Evolutionary conservation across 2,797 vertebrate genomes (phyloP), one percentile per base, ranked within the genome.

Genomic region (Ptychobarbus kaznakovi): DNA sequence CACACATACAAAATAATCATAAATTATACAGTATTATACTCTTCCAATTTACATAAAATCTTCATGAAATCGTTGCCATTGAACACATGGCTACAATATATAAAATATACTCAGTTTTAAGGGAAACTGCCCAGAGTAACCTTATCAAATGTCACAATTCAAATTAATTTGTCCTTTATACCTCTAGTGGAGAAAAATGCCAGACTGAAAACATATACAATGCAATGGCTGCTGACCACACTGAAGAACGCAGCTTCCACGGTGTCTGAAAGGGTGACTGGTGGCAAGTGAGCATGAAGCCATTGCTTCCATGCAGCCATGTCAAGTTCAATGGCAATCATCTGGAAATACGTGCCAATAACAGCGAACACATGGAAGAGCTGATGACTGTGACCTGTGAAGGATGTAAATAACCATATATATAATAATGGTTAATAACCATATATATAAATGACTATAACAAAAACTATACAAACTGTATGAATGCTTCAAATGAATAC

Each of bases 361-460:
- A 99, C 93, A 79, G 94, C 96, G 0, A 96, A 98, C 58, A 99
- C 92, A 0, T 99, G 98, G 91, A 99, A 99, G 18, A 99, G 94
- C 83, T 99, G 98, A 88, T 99, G 98, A 91, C 98, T 99, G 95
- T 99, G 97, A 91, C 98, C 98, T 99, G 93, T 3, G 85, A 91
- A 56, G 73, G 90, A 42, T 6, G 25, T n/a, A n/a, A n/a, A n/a
- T n/a, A n/a, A n/a, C n/a, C n/a, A n/a, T n/a, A n/a, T n/a, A n/a
- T n/a, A n/a, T n/a, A n/a, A n/a, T n/a, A n/a, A n/a, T n/a, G n/a
- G n/a, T n/a, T n/a, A n/a, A n/a, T n/a, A n/a, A n/a, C n/a, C n/a
- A n/a, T n/a, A n/a, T n/a, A n/a, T n/a, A n/a, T n/a, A n/a, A n/a
- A n/a, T n/a, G n/a, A n/a, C n/a, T n/a, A n/a, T n/a, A n/a, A n/a